Evolutionary conservation across 1,140 invertebrate genomes (phyloP).

Genomic region (Delia radicum): DNA sequence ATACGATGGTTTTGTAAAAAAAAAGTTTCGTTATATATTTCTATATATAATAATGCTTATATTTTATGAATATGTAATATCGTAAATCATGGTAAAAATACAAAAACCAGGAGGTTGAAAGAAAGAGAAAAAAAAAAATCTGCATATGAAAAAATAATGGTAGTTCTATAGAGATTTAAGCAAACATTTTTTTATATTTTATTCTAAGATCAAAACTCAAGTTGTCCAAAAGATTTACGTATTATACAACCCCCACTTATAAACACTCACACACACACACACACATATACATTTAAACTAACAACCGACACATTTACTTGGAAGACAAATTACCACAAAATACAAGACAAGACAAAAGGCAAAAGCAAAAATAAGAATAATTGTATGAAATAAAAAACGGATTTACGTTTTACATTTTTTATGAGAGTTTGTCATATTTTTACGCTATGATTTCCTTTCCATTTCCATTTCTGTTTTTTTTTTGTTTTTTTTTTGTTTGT

Average conservation of each 20-base stretch:
- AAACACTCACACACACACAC: background rate
- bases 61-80: constrained; percentile 3
- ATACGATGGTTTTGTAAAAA: background rate
- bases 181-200: background rate
- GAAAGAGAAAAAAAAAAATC: no score
- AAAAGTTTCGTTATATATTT: background rate
- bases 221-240: background rate
- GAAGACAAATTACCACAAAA: constrained; percentile 16
- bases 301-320: constrained; percentile 2
- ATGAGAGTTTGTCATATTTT: constrained; percentile 29
- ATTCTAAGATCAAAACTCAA: background rate
- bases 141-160: background rate
- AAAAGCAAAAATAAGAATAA: constrained; percentile 40
- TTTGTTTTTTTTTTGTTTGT: no score
- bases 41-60: background rate
- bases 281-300: background rate
- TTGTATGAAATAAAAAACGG: constrained; percentile 53
- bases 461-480: background rate
- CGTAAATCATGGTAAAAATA: background rate
- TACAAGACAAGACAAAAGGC: constrained; percentile 16
- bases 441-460: constrained; percentile 25
- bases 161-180: background rate
- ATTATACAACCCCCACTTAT: background rate
- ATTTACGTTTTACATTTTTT: constrained; percentile 52
- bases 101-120: background rate